phyloP scores from a whole-genome alignment of 2,888 invertebrate genomes.

The Argyra leucocephala region DNA sequence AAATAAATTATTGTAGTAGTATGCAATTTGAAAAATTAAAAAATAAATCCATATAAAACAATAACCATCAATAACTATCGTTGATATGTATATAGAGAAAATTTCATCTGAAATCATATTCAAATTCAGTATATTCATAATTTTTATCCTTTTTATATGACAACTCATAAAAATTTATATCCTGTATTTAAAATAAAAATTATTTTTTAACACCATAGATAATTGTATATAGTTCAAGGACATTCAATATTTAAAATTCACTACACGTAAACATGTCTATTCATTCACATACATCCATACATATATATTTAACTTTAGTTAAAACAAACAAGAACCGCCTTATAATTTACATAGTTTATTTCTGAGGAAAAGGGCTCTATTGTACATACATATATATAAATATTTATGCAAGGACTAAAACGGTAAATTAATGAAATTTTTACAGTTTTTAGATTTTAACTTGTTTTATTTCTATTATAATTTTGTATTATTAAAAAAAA shows the following conservation, averaged over 20 bases:
- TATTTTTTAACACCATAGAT: background rate
- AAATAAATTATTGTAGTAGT: too few relatives aligned
- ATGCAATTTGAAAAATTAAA: too few relatives aligned
- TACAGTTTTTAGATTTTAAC: background rate
- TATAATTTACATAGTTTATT: background rate
- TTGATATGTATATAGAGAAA: too few relatives aligned
- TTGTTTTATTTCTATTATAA: background rate
- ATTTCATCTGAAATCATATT: too few relatives aligned
- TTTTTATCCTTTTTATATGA: too few relatives aligned
- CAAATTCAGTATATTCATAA: too few relatives aligned
- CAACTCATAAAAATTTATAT: too few relatives aligned
- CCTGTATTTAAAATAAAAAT: too few relatives aligned
- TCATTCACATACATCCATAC: background rate
- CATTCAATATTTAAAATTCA: background rate
- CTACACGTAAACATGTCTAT: background rate
- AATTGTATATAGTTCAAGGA: background rate
- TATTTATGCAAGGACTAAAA: background rate
- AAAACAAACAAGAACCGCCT: conserved; percentile 4
- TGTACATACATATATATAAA: too few relatives aligned
- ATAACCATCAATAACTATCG: too few relatives aligned
- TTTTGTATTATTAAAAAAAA: background rate
- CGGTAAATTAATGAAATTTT: background rate
- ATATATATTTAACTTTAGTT: background rate
- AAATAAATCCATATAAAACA: too few relatives aligned
- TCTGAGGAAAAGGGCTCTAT: background rate